Percentiles rank a stretch among this genome's conserved stretches.
Evolutionary conservation across 2,888 invertebrate species (phyloP).

Genomic region (Ormia ochracea): DNA sequence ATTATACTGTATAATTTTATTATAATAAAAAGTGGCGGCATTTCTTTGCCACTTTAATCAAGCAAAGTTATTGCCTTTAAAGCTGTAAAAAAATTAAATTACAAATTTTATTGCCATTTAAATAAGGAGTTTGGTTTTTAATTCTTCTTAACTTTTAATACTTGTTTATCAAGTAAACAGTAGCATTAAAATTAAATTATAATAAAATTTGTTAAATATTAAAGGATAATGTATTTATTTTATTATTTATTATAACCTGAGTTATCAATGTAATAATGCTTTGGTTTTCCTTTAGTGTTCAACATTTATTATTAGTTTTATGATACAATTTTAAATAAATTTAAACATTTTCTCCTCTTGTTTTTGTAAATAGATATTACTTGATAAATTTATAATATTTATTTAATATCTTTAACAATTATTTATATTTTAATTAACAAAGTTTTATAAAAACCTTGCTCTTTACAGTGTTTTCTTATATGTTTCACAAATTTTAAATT

Average conservation of each 20-base stretch:
- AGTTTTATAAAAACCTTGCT: constrained; percentile 59
- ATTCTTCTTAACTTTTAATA: background rate
- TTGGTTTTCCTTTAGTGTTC: constrained; percentile 1
- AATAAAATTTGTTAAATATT: constrained; percentile 1
- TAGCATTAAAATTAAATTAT: constrained; percentile 16
- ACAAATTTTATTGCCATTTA: too few relatives aligned
- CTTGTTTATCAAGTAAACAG: background rate
- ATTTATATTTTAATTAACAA: constrained; percentile 23
- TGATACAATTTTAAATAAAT: constrained; percentile 47
- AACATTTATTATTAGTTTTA: constrained; percentile 36
- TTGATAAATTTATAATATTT: too few relatives aligned
- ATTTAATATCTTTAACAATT: constrained; percentile 1
- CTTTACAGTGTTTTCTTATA: background rate
- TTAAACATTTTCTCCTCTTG: constrained; percentile 2
- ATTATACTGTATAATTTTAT: too few relatives aligned
- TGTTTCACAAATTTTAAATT: constrained; percentile 5
- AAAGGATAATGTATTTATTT: constrained; percentile 5
- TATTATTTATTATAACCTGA: constrained; percentile 61
- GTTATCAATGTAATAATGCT: constrained; percentile 54
- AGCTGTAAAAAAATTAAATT: too few relatives aligned
- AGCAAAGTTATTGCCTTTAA: too few relatives aligned
- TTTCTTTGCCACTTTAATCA: too few relatives aligned
- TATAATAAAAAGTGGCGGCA: too few relatives aligned
- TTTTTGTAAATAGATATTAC: constrained; percentile 18
- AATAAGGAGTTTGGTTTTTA: background rate